Conservation (phyloP, 2,113 vertebrate genomes). For the Reinhardtius hippoglossoides region DNA sequence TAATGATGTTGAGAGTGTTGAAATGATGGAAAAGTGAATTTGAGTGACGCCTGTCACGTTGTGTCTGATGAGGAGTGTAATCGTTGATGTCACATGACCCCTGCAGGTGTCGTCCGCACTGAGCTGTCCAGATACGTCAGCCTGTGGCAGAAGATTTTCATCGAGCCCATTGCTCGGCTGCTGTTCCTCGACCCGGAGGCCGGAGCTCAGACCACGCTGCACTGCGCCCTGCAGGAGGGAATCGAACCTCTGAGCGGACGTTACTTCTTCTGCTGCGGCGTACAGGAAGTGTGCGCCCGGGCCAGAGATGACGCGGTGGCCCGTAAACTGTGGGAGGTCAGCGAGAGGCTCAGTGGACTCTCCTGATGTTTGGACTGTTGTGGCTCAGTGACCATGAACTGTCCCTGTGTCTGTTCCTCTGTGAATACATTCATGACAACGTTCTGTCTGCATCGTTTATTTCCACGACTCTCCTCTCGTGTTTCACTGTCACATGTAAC, state of each 20-base stretch:
- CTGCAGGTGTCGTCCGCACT: conserved; percentile 72
- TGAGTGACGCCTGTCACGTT: too few relatives aligned
- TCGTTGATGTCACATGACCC: too few relatives aligned
- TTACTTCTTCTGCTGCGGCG: conserved; percentile 74
- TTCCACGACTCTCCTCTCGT: too few relatives aligned
- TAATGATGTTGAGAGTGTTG: too few relatives aligned
- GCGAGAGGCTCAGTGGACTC: conserved; percentile 71
- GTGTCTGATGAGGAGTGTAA: too few relatives aligned
- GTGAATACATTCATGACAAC: too few relatives aligned
- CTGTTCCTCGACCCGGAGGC: conserved; percentile 73
- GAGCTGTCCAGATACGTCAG: conserved; percentile 75
- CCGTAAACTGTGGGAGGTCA: conserved; percentile 76
- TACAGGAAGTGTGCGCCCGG: conserved; percentile 46
- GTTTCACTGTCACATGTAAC: too few relatives aligned
- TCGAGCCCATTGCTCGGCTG: conserved; percentile 70
- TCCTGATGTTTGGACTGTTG: conserved; percentile 2
- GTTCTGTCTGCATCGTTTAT: too few relatives aligned
- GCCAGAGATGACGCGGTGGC: conserved; percentile 66
- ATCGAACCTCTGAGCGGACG: conserved; percentile 75
- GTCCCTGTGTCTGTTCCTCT: too few relatives aligned
- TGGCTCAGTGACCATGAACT: too few relatives aligned
- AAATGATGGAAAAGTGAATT: too few relatives aligned
- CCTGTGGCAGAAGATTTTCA: conserved; percentile 78
- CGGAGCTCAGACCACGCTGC: conserved; percentile 80
- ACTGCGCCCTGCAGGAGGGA: conserved; percentile 77